Conservation (phyloP, 2,113 vertebrate species). For the Psilopsiagon aymara region DNA sequence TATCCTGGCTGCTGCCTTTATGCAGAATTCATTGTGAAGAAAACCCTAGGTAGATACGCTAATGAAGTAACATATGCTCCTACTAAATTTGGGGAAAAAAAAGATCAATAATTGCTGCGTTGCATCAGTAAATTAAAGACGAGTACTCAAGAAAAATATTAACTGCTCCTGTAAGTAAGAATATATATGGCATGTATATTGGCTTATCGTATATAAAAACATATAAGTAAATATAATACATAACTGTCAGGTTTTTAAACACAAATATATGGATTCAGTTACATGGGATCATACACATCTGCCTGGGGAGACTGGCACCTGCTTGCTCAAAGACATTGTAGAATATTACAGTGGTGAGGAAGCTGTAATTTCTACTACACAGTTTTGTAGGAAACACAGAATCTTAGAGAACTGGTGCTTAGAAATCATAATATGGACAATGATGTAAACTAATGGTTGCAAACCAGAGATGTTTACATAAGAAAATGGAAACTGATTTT, state of each 20-base stretch:
- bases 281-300: background rate
- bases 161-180: background rate
- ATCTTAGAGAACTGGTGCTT: background rate
- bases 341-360: background rate
- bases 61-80: background rate
- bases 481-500: background rate
- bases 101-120: background rate
- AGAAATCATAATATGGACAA: background rate
- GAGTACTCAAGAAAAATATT: background rate
- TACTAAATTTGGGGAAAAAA: background rate
- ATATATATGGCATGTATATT: background rate
- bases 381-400: background rate
- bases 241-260: background rate
- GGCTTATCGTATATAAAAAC: background rate
- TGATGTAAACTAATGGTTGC: background rate
- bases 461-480: background rate
- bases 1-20: background rate
- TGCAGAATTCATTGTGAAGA: background rate
- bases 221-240: background rate
- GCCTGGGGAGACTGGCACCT: background rate
- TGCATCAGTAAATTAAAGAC: background rate
- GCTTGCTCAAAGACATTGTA: background rate
- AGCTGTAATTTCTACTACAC: background rate
- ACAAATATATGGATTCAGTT: background rate
- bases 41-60: background rate